Evolutionary conservation across 2,888 invertebrate species (phyloP).

Genomic region (Nomada goodeniana): DNA sequence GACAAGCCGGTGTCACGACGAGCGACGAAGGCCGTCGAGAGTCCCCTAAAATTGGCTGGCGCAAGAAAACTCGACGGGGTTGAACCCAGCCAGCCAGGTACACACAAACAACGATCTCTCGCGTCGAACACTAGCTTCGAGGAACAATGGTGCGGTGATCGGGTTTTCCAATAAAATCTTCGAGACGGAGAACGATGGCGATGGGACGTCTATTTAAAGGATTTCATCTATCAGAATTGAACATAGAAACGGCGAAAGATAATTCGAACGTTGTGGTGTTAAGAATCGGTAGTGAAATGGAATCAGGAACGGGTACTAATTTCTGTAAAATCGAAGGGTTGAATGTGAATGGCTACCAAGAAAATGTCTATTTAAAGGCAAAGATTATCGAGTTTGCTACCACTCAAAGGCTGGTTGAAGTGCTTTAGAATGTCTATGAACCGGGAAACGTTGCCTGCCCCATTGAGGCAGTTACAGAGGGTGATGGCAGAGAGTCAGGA

Average conservation of each 20-base stretch:
- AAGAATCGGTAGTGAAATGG: neutral
- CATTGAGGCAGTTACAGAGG: neutral
- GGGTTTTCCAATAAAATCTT: slow-evolving; percentile 1
- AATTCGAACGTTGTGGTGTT: neutral
- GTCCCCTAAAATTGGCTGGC: slow-evolving; percentile 73
- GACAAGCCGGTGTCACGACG: slow-evolving; percentile 38
- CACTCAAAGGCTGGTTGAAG: neutral
- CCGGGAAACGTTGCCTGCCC: neutral
- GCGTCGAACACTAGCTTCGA: slow-evolving; percentile 44
- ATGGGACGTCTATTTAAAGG: neutral
- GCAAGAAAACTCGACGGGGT: slow-evolving; percentile 65
- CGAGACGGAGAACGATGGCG: neutral
- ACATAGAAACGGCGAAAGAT: neutral
- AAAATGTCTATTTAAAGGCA: neutral
- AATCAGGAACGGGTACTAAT: neutral
- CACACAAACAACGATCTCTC: slow-evolving; percentile 71
- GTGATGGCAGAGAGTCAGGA: neutral
- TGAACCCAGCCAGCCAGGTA: slow-evolving; percentile 70
- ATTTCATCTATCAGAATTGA: neutral
- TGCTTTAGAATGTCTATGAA: neutral
- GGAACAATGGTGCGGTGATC: slow-evolving; percentile 51
- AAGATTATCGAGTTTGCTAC: neutral
- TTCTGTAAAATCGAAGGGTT: neutral
- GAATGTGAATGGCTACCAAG: neutral
- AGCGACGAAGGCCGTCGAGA: slow-evolving; percentile 43